Base-by-base conservation (phyloP, 2,888 invertebrate genomes). In the Caenorhabditis angaria region DNA sequence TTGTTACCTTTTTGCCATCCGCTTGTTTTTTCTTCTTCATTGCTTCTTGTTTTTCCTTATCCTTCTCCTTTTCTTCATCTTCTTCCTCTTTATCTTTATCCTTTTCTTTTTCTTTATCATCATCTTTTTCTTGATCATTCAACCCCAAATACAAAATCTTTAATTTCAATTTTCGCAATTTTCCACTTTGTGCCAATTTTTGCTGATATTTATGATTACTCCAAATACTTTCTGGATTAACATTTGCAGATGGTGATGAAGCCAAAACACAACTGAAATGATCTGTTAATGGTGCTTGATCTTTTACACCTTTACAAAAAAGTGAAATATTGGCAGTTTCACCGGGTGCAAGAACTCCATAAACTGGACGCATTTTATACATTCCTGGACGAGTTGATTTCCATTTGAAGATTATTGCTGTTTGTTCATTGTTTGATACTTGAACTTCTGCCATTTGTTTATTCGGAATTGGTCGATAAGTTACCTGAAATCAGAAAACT, bases 171-270 rank as follows among this genome's bases (percentile, higher is more conserved):
- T 60, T 60, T 50, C 32, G 3, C 60, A 60, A 22, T 22, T 51
- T 60, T 28, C 60, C 60, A 32, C 20, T 14, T 22, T 51, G 29
- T 6, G 60, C 51, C 29, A 60, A 25, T 28, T 60, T 60, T 24
- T 60, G 60, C 24, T 58, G 58, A 47, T 60, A 60, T 29, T 60
- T 60, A 20, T 60, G 60, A 32, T 60, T 60, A 29, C 32, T 60
- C 60, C 60, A 60, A 10, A 60, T 24, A 51, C 24, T 60, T 50
- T 60, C 60, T 2, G 60, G 24, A 50, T 60, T 60, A 2, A 60
- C 60, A 22, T 60, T 60, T 2, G 60, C 60, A 4, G 60, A 60
- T 60, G 50, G 60, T 3, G 48, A 27, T 4, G 60, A 27, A 1
- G 60, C 60, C n/a, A 48, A 4, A 4, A 60, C 60, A 51, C 60